phyloP scores from a whole-genome alignment of 2,113 vertebrate genomes.

The Embiotoca jacksoni region DNA sequence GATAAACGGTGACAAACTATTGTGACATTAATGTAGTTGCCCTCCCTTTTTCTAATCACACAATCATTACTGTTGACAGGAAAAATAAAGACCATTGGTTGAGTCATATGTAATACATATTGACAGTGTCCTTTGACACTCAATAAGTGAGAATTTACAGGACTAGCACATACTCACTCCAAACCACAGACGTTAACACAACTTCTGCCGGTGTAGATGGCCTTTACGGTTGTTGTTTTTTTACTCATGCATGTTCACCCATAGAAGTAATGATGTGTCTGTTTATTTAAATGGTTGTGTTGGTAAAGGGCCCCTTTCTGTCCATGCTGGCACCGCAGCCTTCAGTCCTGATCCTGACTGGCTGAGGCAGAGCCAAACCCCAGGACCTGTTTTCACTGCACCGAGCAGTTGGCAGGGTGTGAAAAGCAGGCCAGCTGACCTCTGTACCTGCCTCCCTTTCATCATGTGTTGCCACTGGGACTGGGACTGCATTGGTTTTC shows the following conservation, averaged over 20 bases:
- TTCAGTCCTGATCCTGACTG: slow-evolving; percentile 6
- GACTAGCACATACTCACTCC: background rate
- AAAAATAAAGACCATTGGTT: background rate
- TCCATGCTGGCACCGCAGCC: slow-evolving; percentile 23
- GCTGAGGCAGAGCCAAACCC: slow-evolving; percentile 43
- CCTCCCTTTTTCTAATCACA: background rate
- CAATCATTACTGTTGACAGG: slow-evolving; percentile 18
- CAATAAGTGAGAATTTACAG: background rate
- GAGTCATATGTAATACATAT: background rate
- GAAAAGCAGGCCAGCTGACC: slow-evolving; percentile 67
- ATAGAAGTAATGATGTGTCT: slow-evolving; percentile 2
- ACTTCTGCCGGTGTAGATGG: no score
- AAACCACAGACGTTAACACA: background rate
- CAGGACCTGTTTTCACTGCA: slow-evolving; percentile 67
- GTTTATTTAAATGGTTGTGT: slow-evolving; percentile 18
- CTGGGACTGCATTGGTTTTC: slow-evolving; percentile 51
- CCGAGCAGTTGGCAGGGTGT: slow-evolving; percentile 69
- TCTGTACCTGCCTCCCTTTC: slow-evolving; percentile 63
- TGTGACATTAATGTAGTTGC: background rate
- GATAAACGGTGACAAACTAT: background rate
- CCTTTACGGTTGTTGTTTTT: no score
- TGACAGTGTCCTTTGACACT: background rate
- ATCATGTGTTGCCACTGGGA: slow-evolving; percentile 49
- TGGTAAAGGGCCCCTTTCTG: slow-evolving; percentile 21
- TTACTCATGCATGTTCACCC: background rate